Evolutionary conservation across 2,113 vertebrate species (phyloP).

Genomic region (Ahaetulla prasina): DNA sequence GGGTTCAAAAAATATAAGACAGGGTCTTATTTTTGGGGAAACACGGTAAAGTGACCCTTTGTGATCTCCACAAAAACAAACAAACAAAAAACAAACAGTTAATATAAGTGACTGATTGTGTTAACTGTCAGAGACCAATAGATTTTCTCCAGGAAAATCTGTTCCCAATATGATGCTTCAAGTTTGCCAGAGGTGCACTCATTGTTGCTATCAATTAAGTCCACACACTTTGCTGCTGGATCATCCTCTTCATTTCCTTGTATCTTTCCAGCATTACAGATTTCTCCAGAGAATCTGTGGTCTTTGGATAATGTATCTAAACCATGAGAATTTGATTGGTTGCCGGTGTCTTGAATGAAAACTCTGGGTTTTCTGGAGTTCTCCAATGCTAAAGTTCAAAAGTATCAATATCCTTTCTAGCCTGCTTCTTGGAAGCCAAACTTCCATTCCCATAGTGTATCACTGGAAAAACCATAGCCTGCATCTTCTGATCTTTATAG

Average conservation of each 20-base stretch:
- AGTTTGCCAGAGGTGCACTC: not conserved
- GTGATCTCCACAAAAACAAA: not conserved
- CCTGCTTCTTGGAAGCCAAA: not conserved
- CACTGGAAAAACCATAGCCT: not conserved
- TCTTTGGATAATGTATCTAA: not conserved
- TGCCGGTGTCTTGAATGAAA: not conserved
- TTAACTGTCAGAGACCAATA: not conserved
- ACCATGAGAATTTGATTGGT: not conserved
- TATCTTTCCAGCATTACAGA: not conserved
- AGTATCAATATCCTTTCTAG: not conserved
- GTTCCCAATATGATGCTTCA: not conserved
- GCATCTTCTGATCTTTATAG: not conserved
- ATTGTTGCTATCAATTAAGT: not conserved
- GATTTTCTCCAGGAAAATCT: not conserved
- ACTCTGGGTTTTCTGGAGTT: not conserved
- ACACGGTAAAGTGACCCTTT: not conserved
- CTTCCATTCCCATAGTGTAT: not conserved
- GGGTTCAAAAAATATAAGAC: too few species aligned
- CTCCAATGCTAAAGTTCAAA: not conserved
- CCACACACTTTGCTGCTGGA: not conserved
- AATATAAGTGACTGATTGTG: not conserved
- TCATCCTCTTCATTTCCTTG: not conserved
- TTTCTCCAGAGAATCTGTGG: not conserved
- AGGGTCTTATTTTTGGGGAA: too few species aligned
- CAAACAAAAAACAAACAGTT: not conserved